Evolutionary conservation across 1,140 invertebrate genomes (phyloP).

Genomic region (Streblospio benedicti): DNA sequence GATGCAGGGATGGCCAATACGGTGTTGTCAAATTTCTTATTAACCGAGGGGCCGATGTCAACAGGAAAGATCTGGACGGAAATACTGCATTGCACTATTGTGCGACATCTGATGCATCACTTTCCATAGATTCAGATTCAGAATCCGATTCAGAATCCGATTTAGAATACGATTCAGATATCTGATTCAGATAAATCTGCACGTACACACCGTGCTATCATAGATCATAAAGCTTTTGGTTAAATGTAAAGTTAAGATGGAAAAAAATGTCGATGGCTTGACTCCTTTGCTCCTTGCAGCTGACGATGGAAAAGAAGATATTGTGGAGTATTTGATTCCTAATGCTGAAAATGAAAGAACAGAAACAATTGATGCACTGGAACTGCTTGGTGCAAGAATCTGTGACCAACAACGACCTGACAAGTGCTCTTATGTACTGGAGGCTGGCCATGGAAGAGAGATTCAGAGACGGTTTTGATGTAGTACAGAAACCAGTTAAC

Average conservation of each 20-base stretch:
- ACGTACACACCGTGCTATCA: too few species aligned
- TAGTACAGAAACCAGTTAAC: too few species aligned
- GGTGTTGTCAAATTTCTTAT: slow-evolving; percentile 79
- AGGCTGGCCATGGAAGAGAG: slow-evolving; percentile 77
- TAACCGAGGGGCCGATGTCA: slow-evolving; percentile 74
- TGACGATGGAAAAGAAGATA: slow-evolving; percentile 80
- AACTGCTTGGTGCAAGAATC: slow-evolving; percentile 87
- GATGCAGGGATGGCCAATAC: slow-evolving; percentile 87
- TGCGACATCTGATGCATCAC: slow-evolving; percentile 84
- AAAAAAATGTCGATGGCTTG: slow-evolving; percentile 91
- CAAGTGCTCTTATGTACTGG: slow-evolving; percentile 78
- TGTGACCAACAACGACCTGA: slow-evolving; percentile 93
- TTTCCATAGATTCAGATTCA: too few species aligned
- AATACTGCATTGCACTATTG: slow-evolving; percentile 93
- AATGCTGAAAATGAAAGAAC: slow-evolving; percentile 59
- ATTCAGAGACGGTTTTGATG: slow-evolving; percentile 47
- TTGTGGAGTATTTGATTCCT: slow-evolving; percentile 82
- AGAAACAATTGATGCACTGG: slow-evolving; percentile 81
- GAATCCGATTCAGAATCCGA: too few species aligned
- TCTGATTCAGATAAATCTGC: too few species aligned
- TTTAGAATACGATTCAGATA: too few species aligned
- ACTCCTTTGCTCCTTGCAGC: slow-evolving; percentile 85
- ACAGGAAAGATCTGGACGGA: slow-evolving; percentile 75
- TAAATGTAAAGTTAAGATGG: slow-evolving; percentile 77
- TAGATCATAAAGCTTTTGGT: slow-evolving; percentile 85